Base-by-base conservation (phyloP, 2,888 invertebrate species). In the Scelioninae gen. 1 region DNA sequence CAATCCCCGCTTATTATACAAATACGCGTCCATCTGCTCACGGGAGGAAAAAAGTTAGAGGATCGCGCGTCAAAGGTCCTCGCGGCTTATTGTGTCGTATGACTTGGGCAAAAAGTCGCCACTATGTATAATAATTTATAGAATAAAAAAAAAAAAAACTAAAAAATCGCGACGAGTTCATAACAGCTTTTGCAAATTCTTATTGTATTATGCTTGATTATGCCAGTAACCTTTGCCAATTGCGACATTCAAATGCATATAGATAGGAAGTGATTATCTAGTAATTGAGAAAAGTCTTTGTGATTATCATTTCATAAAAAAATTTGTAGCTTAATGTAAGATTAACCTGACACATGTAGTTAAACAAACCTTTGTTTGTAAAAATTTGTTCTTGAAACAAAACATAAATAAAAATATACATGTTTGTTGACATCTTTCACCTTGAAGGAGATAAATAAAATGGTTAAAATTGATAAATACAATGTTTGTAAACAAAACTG, bases 1-100 rank as follows among this genome's bases (percentile, higher is more conserved):
- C 63, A 81, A 74, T 76, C 76, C 62, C 63, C 63, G 58, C 83
- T 71, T 69, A 83, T 72, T 80, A 72, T 69, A 72, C 76, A 56
- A 80, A 80, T 51, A 66, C 69, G 53, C 40, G 45, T 58, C 23
- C 78, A 83, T 78, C 55, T 58, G 71, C 71, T 8, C 34, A n/a
- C 38, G 63, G n/a, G n/a, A 11, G 49, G 16, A 29, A 7, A 76
- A 40, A 40, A 43, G 31, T 60, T 34, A n/a, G n/a, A n/a, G 34
- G 6, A 34, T 7, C 5, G 5, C 56, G 65, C 65, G 65, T 49
- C 65, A 63, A 43, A 58, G 63, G 58, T 71, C 58, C 32, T 11
- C 45, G 15, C 47, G 34, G 49, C 51, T 11, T 16, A 63, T 62
- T 71, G 58, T 65, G n/a, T 43, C 29, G 34, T 62, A 62, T 34